Evolutionary conservation across 2,797 vertebrate species (phyloP), one percentile per base, ranked within the genome.

Genomic region (Antennarius maculatus): DNA sequence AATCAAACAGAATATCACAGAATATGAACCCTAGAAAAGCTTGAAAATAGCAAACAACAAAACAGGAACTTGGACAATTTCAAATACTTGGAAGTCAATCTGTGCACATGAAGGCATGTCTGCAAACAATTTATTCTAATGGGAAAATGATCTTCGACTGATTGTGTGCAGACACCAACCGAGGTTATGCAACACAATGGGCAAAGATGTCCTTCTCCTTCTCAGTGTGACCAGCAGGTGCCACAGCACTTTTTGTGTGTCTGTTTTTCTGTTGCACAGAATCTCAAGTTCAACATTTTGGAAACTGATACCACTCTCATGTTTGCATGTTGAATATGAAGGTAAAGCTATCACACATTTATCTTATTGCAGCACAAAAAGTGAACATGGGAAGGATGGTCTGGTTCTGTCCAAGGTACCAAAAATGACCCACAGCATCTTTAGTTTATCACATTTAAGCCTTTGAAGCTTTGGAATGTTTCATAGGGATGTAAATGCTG

Each of bases 31-130:
- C 9, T 51, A 1, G 0, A 17, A 31, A 43, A 18, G 54, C 9
- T 23, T 55, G 16, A 42, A 6, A 7, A 27, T 13, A n/a, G n/a
- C 31, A 52, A 67, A 43, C 34, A 49, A 16, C 45, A 39, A 31
- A 65, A 58, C 29, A 60, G 41, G 57, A 73, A 67, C 3, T 59
- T 34, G 45, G 18, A 18, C 34, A 54, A 56, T 34, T 0, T 43
- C 23, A n/a, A 13, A 47, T 23, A 17, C 16, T 50, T 37, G 1
- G 14, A 23, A 9, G 27, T 31, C 28, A 60, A 17, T 52, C 5
- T 10, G 28, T 10, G 18, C 29, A 46, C 23, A 56, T 46, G 39
- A 49, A 37, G 18, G 29, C 51, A 54, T 12, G 61, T 37, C 51
- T 47, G 43, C 28, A 46, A 54, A 51, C 42, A 46, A 47, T 46